These are phyloP conservation scores for Malthinus seriepunctatus DNA, from an alignment of 2,888 invertebrate genomes.

Conservation along the genomic window DNA sequence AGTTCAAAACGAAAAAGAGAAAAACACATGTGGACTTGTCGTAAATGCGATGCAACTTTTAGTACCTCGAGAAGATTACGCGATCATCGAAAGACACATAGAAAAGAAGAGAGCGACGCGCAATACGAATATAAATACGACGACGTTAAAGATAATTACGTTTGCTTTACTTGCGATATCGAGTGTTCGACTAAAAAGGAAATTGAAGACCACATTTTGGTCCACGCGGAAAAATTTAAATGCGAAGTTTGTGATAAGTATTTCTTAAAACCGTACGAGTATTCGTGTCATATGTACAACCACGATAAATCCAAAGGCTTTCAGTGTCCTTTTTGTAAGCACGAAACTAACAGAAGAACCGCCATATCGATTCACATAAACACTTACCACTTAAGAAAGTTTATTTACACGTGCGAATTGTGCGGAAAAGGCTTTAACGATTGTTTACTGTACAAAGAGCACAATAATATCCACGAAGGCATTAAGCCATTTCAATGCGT, in stretches of 20 bases:
- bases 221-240: constrained; percentile 26
- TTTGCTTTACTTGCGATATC: constrained; percentile 32
- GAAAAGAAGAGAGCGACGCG: constrained; percentile 20
- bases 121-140: constrained; percentile 43
- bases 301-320: constrained; percentile 45
- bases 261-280: constrained; percentile 47
- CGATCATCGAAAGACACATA: constrained; percentile 38
- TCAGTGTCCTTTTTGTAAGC: constrained; percentile 45
- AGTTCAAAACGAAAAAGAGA: constrained; percentile 37
- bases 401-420: constrained; percentile 57
- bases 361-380: constrained; percentile 46
- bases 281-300: constrained; percentile 44
- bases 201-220: constrained; percentile 30
- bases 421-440: constrained; percentile 61
- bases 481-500: constrained; percentile 58
- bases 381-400: constrained; percentile 48
- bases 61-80: constrained; percentile 38
- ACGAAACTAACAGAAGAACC: constrained; percentile 40
- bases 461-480: constrained; percentile 60
- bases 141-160: constrained; percentile 37
- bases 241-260: constrained; percentile 45
- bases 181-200: constrained; percentile 21
- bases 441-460: constrained; percentile 58
- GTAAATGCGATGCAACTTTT: constrained; percentile 43
- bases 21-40: constrained; percentile 43